Conservation (phyloP, 1,140 invertebrate genomes). For the Wiebesia pumilae region DNA sequence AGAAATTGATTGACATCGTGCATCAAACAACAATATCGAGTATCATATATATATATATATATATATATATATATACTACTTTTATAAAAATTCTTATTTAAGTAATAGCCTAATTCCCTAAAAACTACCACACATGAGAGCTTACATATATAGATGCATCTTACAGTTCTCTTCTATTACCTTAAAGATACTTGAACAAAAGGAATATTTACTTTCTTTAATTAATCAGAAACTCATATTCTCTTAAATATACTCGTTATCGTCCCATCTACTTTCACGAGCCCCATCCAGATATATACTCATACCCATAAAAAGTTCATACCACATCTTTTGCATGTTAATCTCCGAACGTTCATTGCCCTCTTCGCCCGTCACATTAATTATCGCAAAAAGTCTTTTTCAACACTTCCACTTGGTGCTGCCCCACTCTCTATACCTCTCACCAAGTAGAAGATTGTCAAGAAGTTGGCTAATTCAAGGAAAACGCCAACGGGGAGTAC, state of each 20-base stretch:
- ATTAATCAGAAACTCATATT: background rate
- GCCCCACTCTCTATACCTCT: background rate
- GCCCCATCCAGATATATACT: background rate
- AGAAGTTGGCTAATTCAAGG: constrained; percentile 48
- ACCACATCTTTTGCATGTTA: background rate
- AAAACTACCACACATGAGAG: too few species aligned
- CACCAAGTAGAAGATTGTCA: constrained; percentile 20
- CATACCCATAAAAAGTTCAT: background rate
- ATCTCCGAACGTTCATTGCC: background rate
- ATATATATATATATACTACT: too few species aligned
- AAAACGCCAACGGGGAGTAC: constrained; percentile 2
- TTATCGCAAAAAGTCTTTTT: constrained; percentile 43
- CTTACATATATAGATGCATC: background rate
- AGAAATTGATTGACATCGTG: too few species aligned
- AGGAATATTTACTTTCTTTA: background rate
- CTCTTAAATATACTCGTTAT: background rate
- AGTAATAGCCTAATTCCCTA: too few species aligned
- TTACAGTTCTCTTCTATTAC: background rate
- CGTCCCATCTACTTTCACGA: background rate
- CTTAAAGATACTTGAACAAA: background rate
- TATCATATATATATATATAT: too few species aligned
- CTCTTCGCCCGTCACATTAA: constrained; percentile 24
- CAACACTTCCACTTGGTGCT: background rate
- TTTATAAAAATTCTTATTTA: too few species aligned
- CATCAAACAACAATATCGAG: too few species aligned